These are phyloP conservation scores for Tridacna crocea DNA, from an alignment of 2,888 invertebrate species.

Conservation along the genomic window DNA sequence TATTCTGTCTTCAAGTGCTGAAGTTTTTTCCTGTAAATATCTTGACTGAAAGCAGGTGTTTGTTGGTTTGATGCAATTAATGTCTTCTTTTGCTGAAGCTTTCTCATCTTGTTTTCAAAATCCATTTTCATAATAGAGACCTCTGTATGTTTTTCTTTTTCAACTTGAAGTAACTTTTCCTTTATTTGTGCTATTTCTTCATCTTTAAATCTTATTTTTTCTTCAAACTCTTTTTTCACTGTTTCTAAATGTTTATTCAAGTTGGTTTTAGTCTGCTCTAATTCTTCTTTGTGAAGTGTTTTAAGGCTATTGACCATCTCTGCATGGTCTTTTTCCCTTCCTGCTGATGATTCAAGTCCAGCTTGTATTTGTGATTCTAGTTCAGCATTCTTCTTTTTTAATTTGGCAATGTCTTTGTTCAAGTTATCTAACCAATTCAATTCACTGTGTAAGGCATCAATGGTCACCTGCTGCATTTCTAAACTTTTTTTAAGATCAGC, in stretches of 20 bases:
- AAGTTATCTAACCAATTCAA: constrained; percentile 43
- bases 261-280: constrained; percentile 25
- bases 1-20: constrained; percentile 65
- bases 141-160: constrained; percentile 53
- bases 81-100: constrained; percentile 57
- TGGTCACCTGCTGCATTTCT: constrained; percentile 37
- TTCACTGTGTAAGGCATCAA: constrained; percentile 49
- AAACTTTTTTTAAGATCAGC: constrained; percentile 25
- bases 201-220: constrained; percentile 29
- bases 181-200: constrained; percentile 52
- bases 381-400: constrained; percentile 48
- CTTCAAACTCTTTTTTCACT: constrained; percentile 28
- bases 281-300: constrained; percentile 22
- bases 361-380: constrained; percentile 35
- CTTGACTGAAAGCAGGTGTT: constrained; percentile 57
- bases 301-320: constrained; percentile 7
- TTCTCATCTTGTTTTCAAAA: constrained; percentile 63
- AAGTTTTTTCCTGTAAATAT: constrained; percentile 66
- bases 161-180: constrained; percentile 23
- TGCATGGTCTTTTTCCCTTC: constrained; percentile 28
- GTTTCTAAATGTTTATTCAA: constrained; percentile 25
- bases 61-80: constrained; percentile 40
- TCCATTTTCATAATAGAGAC: constrained; percentile 49
- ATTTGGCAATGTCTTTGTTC: constrained; percentile 49
- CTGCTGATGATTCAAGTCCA: constrained; percentile 6